Conservation (phyloP, 2,888 invertebrate genomes). For the Steromphala cineraria region DNA sequence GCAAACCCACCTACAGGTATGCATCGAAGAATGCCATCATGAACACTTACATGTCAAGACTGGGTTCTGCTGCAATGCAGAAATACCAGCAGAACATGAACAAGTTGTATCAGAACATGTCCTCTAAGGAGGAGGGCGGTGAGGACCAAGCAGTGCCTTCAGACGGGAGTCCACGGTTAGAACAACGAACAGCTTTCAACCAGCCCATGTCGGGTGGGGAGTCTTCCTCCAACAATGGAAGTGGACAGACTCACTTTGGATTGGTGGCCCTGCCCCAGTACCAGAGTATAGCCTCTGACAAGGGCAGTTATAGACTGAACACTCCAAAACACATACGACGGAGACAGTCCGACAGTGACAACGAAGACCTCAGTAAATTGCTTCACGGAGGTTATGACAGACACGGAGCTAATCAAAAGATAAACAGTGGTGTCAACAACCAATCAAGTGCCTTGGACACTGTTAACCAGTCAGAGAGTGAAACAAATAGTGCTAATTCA, state of each 20-base stretch:
- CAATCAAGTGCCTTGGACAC: constrained; percentile 23
- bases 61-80: constrained; percentile 63
- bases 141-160: background rate
- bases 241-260: constrained; percentile 48
- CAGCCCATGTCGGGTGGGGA: constrained; percentile 35
- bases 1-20: constrained; percentile 59
- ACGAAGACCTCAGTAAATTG: constrained; percentile 60
- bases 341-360: constrained; percentile 70
- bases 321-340: constrained; percentile 69
- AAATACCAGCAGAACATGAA: constrained; percentile 69
- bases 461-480: constrained; percentile 31
- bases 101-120: constrained; percentile 55
- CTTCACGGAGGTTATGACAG: constrained; percentile 21
- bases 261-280: constrained; percentile 58
- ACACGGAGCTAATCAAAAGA: constrained; percentile 33
- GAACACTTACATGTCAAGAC: constrained; percentile 71
- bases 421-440: constrained; percentile 35
- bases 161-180: background rate
- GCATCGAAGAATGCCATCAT: constrained; percentile 74
- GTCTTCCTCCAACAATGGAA: constrained; percentile 3
- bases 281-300: constrained; percentile 67
- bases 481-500: constrained; percentile 26
- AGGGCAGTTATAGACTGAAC: constrained; percentile 67
- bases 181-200: constrained; percentile 28
- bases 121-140: background rate